Evolutionary conservation across 2,797 vertebrate species (phyloP).

Genomic region (Orientallactaga sibirica): DNA sequence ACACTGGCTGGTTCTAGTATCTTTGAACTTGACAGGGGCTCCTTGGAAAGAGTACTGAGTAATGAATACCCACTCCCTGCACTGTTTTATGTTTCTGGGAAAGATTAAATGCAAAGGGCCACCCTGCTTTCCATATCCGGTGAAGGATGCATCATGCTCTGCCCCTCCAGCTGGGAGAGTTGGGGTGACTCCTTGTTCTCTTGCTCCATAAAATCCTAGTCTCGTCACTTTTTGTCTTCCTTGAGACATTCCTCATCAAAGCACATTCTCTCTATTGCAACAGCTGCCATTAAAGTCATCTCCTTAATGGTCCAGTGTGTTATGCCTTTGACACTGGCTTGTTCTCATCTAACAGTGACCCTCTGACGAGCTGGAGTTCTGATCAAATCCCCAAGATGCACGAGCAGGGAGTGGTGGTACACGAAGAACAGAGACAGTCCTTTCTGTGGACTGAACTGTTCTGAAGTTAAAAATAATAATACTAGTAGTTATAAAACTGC

Average conservation of each 20-base stretch:
- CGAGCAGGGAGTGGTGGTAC: not conserved
- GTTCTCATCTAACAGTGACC: conserved; percentile 14
- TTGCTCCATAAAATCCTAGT: not conserved
- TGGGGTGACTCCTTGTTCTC: not conserved
- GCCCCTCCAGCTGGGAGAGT: not conserved
- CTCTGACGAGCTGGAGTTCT: not conserved
- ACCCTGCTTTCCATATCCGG: not conserved
- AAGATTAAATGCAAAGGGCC: not conserved
- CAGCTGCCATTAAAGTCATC: not conserved
- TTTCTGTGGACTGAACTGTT: not conserved
- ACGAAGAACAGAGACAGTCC: not conserved
- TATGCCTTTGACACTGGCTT: not conserved
- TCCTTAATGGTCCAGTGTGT: not conserved
- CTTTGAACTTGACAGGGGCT: not conserved
- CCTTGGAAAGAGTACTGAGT: not conserved
- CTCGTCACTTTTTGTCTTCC: not conserved
- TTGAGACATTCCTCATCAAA: conserved; percentile 2
- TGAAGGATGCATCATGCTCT: not conserved
- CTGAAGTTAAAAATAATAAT: conserved; percentile 44
- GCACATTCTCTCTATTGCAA: not conserved
- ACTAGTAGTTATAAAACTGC: not conserved
- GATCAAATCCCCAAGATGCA: conserved; percentile 3
- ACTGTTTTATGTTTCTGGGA: not conserved
- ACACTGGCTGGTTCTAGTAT: not conserved
- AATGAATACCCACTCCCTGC: not conserved